Conservation (phyloP, 2,888 invertebrate genomes). For the Melinaea menophilus region DNA sequence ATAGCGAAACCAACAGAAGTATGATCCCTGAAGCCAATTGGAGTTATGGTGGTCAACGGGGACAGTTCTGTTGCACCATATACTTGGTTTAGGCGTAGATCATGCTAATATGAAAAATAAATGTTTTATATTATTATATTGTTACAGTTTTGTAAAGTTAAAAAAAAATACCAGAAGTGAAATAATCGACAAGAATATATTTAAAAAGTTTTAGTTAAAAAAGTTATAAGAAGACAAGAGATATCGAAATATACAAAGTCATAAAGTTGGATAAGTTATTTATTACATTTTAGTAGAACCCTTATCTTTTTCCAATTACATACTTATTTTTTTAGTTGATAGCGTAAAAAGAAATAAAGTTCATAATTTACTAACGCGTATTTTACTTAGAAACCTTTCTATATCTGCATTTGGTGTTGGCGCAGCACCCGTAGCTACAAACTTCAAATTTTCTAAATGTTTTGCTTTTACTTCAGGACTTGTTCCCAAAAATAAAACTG, state of each 20-base stretch:
- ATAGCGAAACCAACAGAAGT: conserved; percentile 75
- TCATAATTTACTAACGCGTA: conserved; percentile 41
- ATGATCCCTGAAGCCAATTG: conserved; percentile 41
- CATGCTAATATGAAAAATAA: conserved; percentile 41
- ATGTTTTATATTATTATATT: neutral
- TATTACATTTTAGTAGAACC: too few species aligned
- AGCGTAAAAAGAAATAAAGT: too few species aligned
- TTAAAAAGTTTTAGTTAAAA: too few species aligned
- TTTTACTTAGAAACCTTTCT: conserved; percentile 70
- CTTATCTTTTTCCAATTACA: too few species aligned
- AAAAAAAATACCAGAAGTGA: too few species aligned
- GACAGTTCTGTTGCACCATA: conserved; percentile 85
- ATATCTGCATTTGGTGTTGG: conserved; percentile 80
- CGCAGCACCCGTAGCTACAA: conserved; percentile 81
- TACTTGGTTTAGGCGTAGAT: conserved; percentile 64
- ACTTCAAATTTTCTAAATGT: conserved; percentile 75
- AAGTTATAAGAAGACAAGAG: too few species aligned
- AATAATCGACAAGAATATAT: too few species aligned
- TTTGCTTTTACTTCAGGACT: conserved; percentile 78
- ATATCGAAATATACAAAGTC: too few species aligned
- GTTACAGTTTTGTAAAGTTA: neutral
- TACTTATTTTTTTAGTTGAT: too few species aligned
- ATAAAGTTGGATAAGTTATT: too few species aligned
- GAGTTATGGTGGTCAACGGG: conserved; percentile 69
- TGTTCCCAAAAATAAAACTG: conserved; percentile 82